These are phyloP conservation scores for Caenorhabditis briggsae DNA, from an alignment of 1,140 invertebrate genomes.

Conservation along the genomic window DNA sequence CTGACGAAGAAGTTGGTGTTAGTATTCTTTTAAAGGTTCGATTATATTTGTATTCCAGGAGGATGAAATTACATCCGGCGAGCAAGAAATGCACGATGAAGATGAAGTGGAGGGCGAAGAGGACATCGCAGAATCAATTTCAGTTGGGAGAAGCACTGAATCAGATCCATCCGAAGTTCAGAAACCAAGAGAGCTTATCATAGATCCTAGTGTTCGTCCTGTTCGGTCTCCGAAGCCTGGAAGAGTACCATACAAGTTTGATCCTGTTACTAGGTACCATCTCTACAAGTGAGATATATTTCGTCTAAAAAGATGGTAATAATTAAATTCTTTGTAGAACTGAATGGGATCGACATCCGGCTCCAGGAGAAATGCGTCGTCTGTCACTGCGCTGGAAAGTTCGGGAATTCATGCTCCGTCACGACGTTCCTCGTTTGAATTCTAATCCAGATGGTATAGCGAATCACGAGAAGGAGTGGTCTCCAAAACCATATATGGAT, in stretches of 20 bases:
- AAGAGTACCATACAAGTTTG: constrained; percentile 24
- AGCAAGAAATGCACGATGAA: not conserved
- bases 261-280: constrained; percentile 47
- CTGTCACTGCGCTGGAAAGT: constrained; percentile 65
- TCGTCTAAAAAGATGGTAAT: too few species aligned
- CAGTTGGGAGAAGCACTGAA: not conserved
- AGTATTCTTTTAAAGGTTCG: not conserved
- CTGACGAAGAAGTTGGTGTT: not conserved
- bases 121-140: not conserved
- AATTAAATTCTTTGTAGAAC: constrained; percentile 31
- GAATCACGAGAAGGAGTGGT: constrained; percentile 58
- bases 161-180: not conserved
- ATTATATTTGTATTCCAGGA: not conserved
- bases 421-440: constrained; percentile 39
- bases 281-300: not conserved
- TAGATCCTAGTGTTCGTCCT: constrained; percentile 20
- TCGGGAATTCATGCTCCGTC: constrained; percentile 65
- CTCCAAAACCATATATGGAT: constrained; percentile 59
- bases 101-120: constrained; percentile 8
- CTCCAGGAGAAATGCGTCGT: constrained; percentile 65
- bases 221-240: constrained; percentile 23
- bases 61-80: not conserved
- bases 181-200: not conserved
- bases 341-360: constrained; percentile 64
- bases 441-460: not conserved